phyloP scores from a whole-genome alignment of 2,888 invertebrate species.

The Aspidapion aeneum region DNA sequence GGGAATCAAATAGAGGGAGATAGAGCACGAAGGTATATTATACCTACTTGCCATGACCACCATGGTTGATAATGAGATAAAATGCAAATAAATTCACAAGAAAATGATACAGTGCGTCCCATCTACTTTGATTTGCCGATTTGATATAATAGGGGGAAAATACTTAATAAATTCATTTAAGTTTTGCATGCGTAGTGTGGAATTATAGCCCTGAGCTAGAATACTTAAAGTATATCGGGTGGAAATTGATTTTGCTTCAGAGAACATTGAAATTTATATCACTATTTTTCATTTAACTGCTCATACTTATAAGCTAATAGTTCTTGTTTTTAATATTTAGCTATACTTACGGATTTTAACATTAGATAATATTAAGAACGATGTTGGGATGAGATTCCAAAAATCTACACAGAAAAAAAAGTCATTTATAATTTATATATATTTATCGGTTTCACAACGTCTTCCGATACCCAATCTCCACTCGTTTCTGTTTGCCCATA shows the following conservation, averaged over 20 bases:
- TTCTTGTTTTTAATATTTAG: no score
- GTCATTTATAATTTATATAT: no score
- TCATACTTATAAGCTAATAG: no score
- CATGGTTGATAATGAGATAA: constrained; percentile 21
- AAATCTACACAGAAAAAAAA: no score
- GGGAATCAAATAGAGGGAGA: no score
- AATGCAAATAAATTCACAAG: constrained; percentile 21
- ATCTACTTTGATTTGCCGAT: constrained; percentile 3
- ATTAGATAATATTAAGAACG: no score
- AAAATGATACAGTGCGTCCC: constrained; percentile 19
- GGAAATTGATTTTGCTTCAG: neutral
- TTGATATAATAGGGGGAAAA: neutral
- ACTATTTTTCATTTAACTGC: neutral
- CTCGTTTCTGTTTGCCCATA: no score
- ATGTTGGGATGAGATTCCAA: no score
- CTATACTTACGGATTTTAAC: no score
- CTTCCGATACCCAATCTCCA: no score
- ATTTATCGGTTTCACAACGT: no score
- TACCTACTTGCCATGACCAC: constrained; percentile 16
- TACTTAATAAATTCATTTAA: neutral
- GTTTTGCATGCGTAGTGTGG: neutral
- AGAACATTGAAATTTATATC: neutral
- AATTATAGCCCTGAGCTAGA: neutral
- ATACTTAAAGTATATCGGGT: neutral
- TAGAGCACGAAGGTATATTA: no score